Evolutionary conservation across 2,797 vertebrate species (phyloP).

Genomic region (Schizothorax lantsangensis): DNA sequence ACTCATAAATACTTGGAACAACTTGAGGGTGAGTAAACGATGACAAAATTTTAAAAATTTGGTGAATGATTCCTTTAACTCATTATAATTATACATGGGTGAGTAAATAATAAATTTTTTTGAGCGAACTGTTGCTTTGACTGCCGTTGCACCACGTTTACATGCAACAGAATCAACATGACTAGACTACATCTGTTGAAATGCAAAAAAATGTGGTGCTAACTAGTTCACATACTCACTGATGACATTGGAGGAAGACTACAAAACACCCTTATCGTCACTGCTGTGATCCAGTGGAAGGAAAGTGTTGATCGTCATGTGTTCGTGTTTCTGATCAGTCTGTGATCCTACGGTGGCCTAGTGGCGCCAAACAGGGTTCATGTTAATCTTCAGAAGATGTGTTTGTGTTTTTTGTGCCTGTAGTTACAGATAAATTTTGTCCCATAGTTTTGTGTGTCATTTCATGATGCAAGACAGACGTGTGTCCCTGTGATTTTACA

Average conservation of each 20-base stretch:
- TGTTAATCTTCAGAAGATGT: neutral
- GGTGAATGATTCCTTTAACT: neutral
- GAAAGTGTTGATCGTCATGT: neutral
- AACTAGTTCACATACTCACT: neutral
- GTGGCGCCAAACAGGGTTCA: neutral
- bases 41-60: neutral
- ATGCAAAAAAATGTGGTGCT: constrained; percentile 22
- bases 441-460: constrained; percentile 38
- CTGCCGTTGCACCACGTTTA: neutral
- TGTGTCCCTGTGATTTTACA: constrained; percentile 7
- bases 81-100: neutral
- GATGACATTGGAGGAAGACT: neutral
- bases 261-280: neutral
- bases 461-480: neutral
- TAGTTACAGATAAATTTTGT: constrained; percentile 15
- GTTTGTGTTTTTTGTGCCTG: constrained; percentile 30
- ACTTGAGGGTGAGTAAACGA: neutral
- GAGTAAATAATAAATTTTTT: neutral
- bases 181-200: neutral
- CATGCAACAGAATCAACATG: neutral
- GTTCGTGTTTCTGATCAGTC: neutral
- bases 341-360: neutral
- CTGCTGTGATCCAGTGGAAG: neutral
- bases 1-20: neutral
- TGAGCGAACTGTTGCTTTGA: neutral